phyloP scores from a whole-genome alignment of 2,888 invertebrate species.

The Lycia hirtaria region DNA sequence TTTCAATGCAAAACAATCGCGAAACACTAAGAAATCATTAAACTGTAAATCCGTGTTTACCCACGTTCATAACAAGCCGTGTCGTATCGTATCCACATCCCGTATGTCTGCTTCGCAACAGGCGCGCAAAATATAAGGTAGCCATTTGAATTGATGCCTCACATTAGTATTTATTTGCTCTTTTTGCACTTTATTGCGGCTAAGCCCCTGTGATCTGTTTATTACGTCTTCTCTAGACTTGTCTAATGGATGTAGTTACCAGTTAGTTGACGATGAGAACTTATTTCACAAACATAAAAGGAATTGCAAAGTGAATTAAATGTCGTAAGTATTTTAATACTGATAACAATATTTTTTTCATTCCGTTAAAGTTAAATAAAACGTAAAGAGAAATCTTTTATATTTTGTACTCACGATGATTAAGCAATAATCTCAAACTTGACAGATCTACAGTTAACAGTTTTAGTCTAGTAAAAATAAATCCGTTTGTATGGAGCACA shows the following conservation, averaged over 20 bases:
- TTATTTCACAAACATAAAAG: not conserved
- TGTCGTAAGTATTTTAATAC: no score
- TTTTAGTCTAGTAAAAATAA: no score
- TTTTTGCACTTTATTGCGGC: conserved; percentile 18
- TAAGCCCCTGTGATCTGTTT: conserved; percentile 19
- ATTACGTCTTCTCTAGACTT: conserved; percentile 17
- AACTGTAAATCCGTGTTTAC: not conserved
- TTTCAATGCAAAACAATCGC: no score
- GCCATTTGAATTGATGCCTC: conserved; percentile 20
- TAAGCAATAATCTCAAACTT: no score
- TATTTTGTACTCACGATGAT: no score
- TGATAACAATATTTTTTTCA: no score
- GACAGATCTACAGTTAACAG: no score
- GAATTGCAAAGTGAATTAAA: no score
- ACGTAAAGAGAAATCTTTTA: no score
- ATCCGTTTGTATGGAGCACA: no score
- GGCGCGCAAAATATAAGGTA: conserved; percentile 21
- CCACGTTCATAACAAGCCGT: not conserved
- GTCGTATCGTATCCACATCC: not conserved
- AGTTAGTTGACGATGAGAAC: not conserved
- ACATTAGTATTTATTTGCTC: conserved; percentile 19
- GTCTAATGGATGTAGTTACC: conserved; percentile 1
- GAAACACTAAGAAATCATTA: no score
- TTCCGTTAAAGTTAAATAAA: no score
- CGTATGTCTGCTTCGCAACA: not conserved